A percentile compares a stretch with the other conserved stretches of the same genome.
These are phyloP conservation scores for Xiphophorus maculatus DNA, from an alignment of 2,113 vertebrate species.

Conservation along the genomic window DNA sequence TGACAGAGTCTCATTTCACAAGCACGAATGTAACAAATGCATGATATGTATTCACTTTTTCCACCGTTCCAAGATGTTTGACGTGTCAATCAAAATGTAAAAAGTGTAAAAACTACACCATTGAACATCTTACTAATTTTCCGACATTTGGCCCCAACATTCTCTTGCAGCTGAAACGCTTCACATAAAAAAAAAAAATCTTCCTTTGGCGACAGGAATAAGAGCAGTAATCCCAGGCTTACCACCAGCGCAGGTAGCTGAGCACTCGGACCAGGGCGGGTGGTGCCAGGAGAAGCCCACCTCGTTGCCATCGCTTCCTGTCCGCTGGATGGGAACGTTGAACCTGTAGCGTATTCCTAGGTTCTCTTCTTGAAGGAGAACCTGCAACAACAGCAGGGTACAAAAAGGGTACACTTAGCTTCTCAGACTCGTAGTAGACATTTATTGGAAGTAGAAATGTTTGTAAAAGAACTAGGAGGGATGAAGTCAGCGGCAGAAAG, in stretches of 20 bases:
- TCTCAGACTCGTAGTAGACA: not conserved
- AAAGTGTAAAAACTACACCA: not conserved
- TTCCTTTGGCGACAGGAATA: not conserved
- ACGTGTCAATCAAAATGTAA: not conserved
- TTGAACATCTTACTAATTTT: not conserved
- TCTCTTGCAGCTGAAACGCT: not conserved
- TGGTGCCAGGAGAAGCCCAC: conserved; percentile 95
- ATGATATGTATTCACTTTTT: not conserved
- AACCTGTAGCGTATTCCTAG: conserved; percentile 96
- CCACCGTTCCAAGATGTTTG: not conserved
- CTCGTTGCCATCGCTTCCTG: conserved; percentile 96
- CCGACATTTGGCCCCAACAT: not conserved
- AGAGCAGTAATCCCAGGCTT: conserved; percentile 46
- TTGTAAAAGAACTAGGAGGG: too few species aligned
- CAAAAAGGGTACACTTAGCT: not conserved
- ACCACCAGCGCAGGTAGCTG: conserved; percentile 96
- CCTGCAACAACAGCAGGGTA: conserved; percentile 74
- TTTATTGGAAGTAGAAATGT: too few species aligned
- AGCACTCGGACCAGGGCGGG: conserved; percentile 95
- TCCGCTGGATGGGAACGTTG: conserved; percentile 94
- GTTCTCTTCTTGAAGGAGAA: conserved; percentile 97
- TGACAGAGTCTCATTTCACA: not conserved
- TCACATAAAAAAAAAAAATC: not conserved
- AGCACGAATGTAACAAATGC: not conserved
- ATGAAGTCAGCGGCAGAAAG: too few species aligned